phyloP scores from a whole-genome alignment of 2,797 vertebrate species.

The Sebastiscus tertius region DNA sequence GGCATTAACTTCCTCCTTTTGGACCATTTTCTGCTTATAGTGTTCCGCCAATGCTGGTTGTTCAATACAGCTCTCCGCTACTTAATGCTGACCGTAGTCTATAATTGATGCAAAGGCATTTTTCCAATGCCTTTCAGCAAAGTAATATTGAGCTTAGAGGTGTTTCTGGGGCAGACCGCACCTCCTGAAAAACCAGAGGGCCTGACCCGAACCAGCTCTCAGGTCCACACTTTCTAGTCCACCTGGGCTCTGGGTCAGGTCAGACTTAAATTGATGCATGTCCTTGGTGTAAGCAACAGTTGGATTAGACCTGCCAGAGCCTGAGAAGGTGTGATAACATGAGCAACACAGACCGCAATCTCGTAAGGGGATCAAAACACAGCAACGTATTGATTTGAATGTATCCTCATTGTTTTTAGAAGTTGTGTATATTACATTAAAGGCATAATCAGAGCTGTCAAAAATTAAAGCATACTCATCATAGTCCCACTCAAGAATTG shows the following conservation, averaged over 20 bases:
- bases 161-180: not conserved
- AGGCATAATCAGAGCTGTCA: not conserved
- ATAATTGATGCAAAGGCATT: conserved; percentile 2
- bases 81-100: not conserved
- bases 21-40: not conserved
- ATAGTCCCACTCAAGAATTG: not conserved
- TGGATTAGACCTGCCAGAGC: not conserved
- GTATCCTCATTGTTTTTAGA: not conserved
- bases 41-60: not conserved
- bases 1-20: not conserved
- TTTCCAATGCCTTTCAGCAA: conserved; percentile 7
- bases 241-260: not conserved
- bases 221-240: not conserved
- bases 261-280: not conserved
- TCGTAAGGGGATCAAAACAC: not conserved
- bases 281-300: not conserved
- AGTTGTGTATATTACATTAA: not conserved
- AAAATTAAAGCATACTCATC: not conserved
- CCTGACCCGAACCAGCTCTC: not conserved
- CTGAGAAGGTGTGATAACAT: not conserved
- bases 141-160: conserved; percentile 7
- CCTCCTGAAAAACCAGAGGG: not conserved
- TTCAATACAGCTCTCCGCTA: not conserved
- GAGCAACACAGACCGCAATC: not conserved
- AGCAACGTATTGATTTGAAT: not conserved